Evolutionary conservation across 2,888 invertebrate species (phyloP).

Genomic region (Drosophila niveifrons): DNA sequence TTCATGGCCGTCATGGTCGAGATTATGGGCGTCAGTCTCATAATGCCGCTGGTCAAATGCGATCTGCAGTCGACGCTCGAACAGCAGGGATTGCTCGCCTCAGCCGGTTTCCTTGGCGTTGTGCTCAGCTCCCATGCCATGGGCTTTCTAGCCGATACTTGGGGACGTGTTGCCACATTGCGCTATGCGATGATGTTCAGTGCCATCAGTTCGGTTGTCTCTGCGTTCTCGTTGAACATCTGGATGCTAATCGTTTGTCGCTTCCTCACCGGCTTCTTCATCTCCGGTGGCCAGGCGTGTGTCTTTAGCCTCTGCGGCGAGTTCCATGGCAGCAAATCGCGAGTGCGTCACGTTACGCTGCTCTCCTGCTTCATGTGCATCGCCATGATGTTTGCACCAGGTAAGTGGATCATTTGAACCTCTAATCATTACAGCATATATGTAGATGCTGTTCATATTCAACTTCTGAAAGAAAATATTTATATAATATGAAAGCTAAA

Average conservation of each 20-base stretch:
- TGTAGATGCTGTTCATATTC: too few relatives aligned
- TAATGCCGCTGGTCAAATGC: constrained; percentile 89
- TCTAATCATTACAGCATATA: background rate
- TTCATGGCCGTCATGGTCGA: constrained; percentile 90
- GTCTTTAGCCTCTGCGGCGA: constrained; percentile 88
- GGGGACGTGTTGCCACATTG: constrained; percentile 89
- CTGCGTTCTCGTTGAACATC: constrained; percentile 88
- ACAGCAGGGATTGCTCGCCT: constrained; percentile 88
- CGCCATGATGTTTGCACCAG: constrained; percentile 87
- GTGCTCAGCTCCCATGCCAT: constrained; percentile 91
- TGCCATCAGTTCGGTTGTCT: constrained; percentile 86
- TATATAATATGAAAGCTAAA: too few relatives aligned
- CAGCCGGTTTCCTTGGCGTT: constrained; percentile 89
- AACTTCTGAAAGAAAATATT: too few relatives aligned
- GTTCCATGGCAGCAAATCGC: constrained; percentile 86
- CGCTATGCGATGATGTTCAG: constrained; percentile 87
- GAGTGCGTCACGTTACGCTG: constrained; percentile 87
- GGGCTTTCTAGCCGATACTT: constrained; percentile 92
- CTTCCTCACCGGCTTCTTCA: constrained; percentile 89
- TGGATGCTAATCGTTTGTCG: constrained; percentile 87
- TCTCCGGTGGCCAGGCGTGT: constrained; percentile 86
- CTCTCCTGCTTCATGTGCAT: constrained; percentile 87
- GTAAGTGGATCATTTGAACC: constrained; percentile 67
- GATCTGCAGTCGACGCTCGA: constrained; percentile 88
- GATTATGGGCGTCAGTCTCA: constrained; percentile 88